Conservation (phyloP, 2,113 vertebrate species). For the Megalops atlanticus region DNA sequence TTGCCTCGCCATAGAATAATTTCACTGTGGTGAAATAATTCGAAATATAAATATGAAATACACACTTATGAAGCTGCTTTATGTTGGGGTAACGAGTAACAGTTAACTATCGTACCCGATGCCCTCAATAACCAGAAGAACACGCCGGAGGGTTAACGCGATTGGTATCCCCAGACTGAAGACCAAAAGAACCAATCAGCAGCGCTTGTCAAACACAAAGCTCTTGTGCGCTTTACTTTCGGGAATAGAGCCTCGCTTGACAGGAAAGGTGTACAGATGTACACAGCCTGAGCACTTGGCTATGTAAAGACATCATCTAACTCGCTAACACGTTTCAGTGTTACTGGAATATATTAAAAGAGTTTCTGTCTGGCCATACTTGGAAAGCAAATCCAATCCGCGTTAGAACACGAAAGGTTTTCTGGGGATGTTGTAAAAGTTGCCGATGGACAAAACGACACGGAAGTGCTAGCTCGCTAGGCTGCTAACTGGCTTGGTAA, state of each 20-base stretch:
- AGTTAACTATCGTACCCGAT: too few species aligned
- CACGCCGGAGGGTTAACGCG: not conserved
- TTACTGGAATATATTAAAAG: too few species aligned
- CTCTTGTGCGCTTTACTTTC: constrained; percentile 57
- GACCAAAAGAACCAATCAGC: constrained; percentile 54
- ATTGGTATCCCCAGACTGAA: constrained; percentile 46
- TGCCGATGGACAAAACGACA: constrained; percentile 56
- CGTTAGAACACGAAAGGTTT: not conserved
- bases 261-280: constrained; percentile 59
- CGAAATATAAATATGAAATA: too few species aligned
- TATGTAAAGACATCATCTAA: too few species aligned
- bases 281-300: not conserved
- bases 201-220: not conserved
- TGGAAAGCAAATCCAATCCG: not conserved
- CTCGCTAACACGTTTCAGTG: too few species aligned
- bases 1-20: too few species aligned
- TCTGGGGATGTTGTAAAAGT: not conserved
- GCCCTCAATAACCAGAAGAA: not conserved
- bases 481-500: constrained; percentile 65
- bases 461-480: constrained; percentile 72
- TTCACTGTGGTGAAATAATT: too few species aligned
- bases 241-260: constrained; percentile 65
- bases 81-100: too few species aligned
- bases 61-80: too few species aligned
- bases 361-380: not conserved